phyloP scores from a whole-genome alignment of 2,888 invertebrate species.

The Helicoverpa assulta region DNA sequence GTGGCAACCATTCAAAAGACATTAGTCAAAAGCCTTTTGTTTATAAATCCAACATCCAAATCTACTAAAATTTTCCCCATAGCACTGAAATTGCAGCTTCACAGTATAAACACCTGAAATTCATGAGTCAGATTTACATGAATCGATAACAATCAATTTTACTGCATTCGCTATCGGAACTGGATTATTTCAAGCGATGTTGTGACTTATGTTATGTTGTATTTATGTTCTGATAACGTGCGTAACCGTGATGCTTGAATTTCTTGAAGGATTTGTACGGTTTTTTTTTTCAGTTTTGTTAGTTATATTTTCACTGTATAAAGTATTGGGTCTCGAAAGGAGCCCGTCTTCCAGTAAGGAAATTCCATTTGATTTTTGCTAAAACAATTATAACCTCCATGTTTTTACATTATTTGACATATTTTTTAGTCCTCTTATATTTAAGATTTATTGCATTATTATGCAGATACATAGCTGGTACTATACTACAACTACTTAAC shows the following conservation, averaged over 20 bases:
- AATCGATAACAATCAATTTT: constrained; percentile 70
- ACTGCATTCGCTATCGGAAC: constrained; percentile 65
- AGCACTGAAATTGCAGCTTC: constrained; percentile 44
- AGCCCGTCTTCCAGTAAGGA: no score
- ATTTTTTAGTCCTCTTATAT: no score
- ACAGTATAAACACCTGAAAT: constrained; percentile 59
- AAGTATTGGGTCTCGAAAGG: no score
- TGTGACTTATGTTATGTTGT: constrained; percentile 53
- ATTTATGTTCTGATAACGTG: constrained; percentile 37
- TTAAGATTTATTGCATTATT: no score
- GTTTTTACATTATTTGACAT: no score
- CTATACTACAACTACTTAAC: no score
- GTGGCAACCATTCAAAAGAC: not conserved
- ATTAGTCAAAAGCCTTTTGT: not conserved
- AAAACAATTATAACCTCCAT: no score
- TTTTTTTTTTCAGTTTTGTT: not conserved
- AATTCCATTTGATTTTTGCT: no score
- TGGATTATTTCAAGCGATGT: constrained; percentile 46
- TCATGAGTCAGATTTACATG: constrained; percentile 65
- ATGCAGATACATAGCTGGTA: no score
- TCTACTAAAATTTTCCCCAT: constrained; percentile 41
- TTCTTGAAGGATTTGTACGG: constrained; percentile 8
- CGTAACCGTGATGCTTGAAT: constrained; percentile 5
- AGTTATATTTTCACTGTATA: not conserved
- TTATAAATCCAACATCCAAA: constrained; percentile 9